These are phyloP conservation scores for Drosophila parvula DNA, from an alignment of 1,140 invertebrate genomes.

Conservation along the genomic window DNA sequence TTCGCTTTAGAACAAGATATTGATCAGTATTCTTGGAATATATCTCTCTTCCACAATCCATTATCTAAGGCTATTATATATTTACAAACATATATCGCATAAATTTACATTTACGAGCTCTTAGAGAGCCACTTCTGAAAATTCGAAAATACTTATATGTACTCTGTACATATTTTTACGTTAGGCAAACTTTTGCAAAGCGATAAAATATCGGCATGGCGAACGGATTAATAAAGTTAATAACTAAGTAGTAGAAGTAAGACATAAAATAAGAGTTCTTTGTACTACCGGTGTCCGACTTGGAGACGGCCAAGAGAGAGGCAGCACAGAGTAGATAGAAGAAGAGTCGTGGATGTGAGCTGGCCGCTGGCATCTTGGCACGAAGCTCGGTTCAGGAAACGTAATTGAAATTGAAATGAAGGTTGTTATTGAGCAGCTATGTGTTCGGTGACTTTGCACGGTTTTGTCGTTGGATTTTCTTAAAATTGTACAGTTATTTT, in stretches of 20 bases:
- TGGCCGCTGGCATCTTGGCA: slow-evolving; percentile 71
- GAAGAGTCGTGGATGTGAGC: slow-evolving; percentile 73
- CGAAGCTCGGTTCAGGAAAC: slow-evolving; percentile 11
- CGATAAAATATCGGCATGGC: slow-evolving; percentile 81
- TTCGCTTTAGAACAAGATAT: slow-evolving; percentile 20
- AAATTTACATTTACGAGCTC: slow-evolving; percentile 7
- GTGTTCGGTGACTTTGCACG: slow-evolving; percentile 8
- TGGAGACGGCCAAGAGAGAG: slow-evolving; percentile 74
- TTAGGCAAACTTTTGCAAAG: slow-evolving; percentile 74
- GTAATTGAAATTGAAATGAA: slow-evolving; percentile 39
- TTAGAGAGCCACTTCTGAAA: slow-evolving; percentile 18
- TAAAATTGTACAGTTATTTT: slow-evolving; percentile 21
- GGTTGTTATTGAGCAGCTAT: slow-evolving; percentile 41
- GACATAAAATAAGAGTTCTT: slow-evolving; percentile 81
- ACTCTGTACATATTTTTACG: slow-evolving; percentile 31
- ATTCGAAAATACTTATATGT: slow-evolving; percentile 34
- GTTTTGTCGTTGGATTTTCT: slow-evolving; percentile 24
- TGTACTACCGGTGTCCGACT: slow-evolving; percentile 79
- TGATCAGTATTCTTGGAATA: slow-evolving; percentile 21
- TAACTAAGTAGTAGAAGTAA: slow-evolving; percentile 78
- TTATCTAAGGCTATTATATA: slow-evolving; percentile 32
- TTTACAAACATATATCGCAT: slow-evolving; percentile 44
- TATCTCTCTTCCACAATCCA: slow-evolving; percentile 12
- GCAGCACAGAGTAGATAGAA: slow-evolving; percentile 78
- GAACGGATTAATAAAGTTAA: slow-evolving; percentile 82